phyloP scores from a whole-genome alignment of 2,113 vertebrate genomes.

The Nannospalax galili region DNA sequence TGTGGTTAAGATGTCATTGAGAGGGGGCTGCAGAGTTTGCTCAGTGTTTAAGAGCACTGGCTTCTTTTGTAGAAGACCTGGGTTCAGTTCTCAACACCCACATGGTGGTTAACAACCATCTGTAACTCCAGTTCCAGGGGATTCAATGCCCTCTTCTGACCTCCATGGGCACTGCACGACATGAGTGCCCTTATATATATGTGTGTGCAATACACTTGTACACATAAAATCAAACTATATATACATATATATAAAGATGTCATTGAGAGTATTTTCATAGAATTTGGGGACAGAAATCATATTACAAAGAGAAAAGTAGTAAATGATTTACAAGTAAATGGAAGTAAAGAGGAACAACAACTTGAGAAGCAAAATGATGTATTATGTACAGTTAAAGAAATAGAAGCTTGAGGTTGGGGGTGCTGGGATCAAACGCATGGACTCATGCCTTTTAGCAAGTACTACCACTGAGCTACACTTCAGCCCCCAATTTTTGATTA shows the following conservation, averaged over 20 bases:
- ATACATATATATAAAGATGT: background rate
- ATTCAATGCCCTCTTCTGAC: too few relatives aligned
- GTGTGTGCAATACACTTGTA: too few relatives aligned
- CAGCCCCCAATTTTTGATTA: conserved; percentile 1
- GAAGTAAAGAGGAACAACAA: background rate
- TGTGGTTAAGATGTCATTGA: too few relatives aligned
- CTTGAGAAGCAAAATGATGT: background rate
- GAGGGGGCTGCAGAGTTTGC: too few relatives aligned
- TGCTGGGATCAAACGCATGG: background rate
- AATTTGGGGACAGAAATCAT: background rate
- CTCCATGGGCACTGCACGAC: too few relatives aligned
- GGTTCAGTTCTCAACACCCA: too few relatives aligned
- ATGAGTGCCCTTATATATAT: too few relatives aligned
- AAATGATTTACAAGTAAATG: background rate
- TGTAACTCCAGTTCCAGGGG: too few relatives aligned
- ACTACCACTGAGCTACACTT: background rate
- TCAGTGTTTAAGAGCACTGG: too few relatives aligned
- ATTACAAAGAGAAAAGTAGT: background rate
- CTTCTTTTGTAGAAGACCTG: too few relatives aligned
- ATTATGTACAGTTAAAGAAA: background rate
- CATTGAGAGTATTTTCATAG: background rate
- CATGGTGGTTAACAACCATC: too few relatives aligned
- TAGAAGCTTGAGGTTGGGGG: background rate
- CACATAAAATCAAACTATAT: too few relatives aligned
- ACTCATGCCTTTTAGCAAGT: background rate